These are phyloP conservation scores for Heteronetta atricapilla DNA, from an alignment of 2,113 vertebrate species.

Conservation along the genomic window DNA sequence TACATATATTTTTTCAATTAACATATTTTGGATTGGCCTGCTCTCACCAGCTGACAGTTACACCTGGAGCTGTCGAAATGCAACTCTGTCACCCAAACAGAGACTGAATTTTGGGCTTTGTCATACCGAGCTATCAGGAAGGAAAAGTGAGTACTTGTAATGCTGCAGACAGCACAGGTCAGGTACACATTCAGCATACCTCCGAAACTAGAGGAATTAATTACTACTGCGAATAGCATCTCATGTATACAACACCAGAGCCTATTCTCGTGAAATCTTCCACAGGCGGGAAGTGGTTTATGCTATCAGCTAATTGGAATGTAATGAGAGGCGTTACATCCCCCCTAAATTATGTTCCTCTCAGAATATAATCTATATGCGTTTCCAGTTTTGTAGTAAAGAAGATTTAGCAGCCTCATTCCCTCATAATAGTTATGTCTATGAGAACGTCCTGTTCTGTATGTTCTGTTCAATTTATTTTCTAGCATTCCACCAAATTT, in stretches of 20 bases:
- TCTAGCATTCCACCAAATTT: not conserved
- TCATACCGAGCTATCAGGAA: not conserved
- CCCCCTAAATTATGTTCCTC: not conserved
- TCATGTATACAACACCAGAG: not conserved
- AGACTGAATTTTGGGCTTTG: not conserved
- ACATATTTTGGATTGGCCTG: not conserved
- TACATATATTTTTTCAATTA: not conserved
- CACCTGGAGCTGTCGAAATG: not conserved
- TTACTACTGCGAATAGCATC: not conserved
- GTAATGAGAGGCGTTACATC: not conserved
- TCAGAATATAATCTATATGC: not conserved
- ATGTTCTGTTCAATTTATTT: not conserved
- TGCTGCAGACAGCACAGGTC: not conserved
- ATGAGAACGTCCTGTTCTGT: not conserved
- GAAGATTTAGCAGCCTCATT: conserved; percentile 9
- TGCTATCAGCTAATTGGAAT: not conserved
- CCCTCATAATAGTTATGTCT: not conserved
- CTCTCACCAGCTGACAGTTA: not conserved
- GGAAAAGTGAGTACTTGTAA: not conserved
- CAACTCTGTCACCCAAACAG: not conserved
- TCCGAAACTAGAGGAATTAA: not conserved
- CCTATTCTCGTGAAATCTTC: not conserved
- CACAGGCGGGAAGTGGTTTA: not conserved
- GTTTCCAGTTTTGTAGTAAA: not conserved
- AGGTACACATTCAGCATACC: not conserved